phyloP scores from a whole-genome alignment of 2,888 invertebrate genomes.

The Eupithecia centaureata region DNA sequence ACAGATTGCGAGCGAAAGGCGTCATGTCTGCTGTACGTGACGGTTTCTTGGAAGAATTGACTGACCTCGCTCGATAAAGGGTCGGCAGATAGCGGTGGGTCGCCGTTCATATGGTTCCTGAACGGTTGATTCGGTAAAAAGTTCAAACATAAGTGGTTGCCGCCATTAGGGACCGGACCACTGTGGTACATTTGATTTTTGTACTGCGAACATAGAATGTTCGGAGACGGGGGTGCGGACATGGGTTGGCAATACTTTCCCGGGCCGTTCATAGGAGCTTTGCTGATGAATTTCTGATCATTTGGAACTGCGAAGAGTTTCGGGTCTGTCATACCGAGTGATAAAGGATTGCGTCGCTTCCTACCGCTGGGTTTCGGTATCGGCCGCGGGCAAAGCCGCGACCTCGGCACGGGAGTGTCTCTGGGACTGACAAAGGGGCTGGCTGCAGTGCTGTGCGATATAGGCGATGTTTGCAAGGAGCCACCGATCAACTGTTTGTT shows the following conservation, averaged over 20 bases:
- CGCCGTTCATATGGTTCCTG: constrained; percentile 76
- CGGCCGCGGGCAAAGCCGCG: constrained; percentile 83
- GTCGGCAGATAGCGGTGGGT: constrained; percentile 77
- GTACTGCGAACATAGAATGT: constrained; percentile 74
- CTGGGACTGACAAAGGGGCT: constrained; percentile 93
- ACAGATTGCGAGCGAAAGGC: constrained; percentile 90
- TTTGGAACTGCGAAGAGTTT: constrained; percentile 77
- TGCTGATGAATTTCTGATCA: constrained; percentile 73
- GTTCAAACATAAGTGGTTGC: constrained; percentile 72
- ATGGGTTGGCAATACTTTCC: constrained; percentile 81
- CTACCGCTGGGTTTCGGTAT: constrained; percentile 74
- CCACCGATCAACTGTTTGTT: constrained; percentile 69
- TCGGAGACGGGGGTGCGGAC: constrained; percentile 89
- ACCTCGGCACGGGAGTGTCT: constrained; percentile 88
- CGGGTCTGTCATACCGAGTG: constrained; percentile 64
- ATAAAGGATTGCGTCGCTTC: constrained; percentile 67
- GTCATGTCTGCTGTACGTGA: constrained; percentile 72
- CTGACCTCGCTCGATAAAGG: constrained; percentile 85
- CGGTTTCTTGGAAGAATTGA: constrained; percentile 84
- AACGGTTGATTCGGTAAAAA: constrained; percentile 73
- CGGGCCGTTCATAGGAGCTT: constrained; percentile 60
- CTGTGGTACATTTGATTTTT: constrained; percentile 81
- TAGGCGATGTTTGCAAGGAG: constrained; percentile 77
- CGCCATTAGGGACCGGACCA: constrained; percentile 69
- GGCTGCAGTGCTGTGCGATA: constrained; percentile 86